Evolutionary conservation across 2,888 invertebrate genomes (phyloP).

Genomic region (Drosophila pseudotalamancana): DNA sequence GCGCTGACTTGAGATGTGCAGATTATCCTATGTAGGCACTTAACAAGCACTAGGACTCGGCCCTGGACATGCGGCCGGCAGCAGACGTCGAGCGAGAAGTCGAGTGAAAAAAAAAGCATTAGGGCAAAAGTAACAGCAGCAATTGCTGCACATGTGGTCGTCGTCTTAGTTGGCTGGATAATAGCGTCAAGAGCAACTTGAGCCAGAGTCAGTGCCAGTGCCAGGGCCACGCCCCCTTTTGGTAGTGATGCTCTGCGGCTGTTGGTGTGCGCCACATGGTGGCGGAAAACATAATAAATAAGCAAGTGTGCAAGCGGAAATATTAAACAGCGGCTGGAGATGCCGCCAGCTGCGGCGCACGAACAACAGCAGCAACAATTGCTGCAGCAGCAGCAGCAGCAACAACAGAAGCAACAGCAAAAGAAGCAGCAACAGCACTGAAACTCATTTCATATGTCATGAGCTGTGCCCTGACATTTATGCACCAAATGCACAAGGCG

Average conservation of each 20-base stretch:
- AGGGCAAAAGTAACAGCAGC: conserved; percentile 43
- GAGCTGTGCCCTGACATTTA: conserved; percentile 67
- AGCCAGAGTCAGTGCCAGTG: conserved; percentile 17
- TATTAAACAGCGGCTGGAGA: conserved; percentile 71
- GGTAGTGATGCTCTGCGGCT: neutral
- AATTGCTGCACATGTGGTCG: conserved; percentile 49
- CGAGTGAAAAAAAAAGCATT: conserved; percentile 62
- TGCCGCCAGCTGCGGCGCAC: conserved; percentile 52
- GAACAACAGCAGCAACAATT: conserved; percentile 32
- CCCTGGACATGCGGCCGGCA: conserved; percentile 2
- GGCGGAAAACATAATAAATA: conserved; percentile 75
- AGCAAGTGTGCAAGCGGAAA: conserved; percentile 78
- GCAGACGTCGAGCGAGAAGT: conserved; percentile 49
- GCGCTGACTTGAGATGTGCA: conserved; percentile 75
- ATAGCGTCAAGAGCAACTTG: conserved; percentile 53
- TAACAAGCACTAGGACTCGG: conserved; percentile 49
- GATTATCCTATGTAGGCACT: conserved; percentile 80
- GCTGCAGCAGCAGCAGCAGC: conserved; percentile 13
- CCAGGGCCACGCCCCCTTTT: neutral
- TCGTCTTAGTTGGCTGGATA: conserved; percentile 48
- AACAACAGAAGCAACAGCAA: conserved; percentile 28
- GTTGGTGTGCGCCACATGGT: conserved; percentile 57
- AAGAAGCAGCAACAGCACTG: conserved; percentile 28
- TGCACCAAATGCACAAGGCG: conserved; percentile 59
- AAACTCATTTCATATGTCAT: conserved; percentile 72